phyloP scores from a whole-genome alignment of 2,888 invertebrate species.

The Heliothis peltigera region DNA sequence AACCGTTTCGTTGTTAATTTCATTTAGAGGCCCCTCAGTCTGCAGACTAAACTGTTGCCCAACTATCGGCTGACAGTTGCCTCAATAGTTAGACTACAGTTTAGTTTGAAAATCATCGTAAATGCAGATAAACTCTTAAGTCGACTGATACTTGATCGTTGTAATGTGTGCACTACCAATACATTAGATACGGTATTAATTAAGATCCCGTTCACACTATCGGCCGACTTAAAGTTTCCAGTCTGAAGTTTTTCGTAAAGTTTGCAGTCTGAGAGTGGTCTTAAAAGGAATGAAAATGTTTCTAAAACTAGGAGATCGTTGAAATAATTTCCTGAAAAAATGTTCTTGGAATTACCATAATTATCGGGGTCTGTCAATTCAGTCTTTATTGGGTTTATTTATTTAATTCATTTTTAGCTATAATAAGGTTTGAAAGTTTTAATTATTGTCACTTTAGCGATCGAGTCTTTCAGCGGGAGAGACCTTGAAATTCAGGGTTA shows the following conservation, averaged over 20 bases:
- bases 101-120: no score
- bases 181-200: no score
- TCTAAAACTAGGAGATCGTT: slow-evolving; percentile 62
- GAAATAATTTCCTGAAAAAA: slow-evolving; percentile 63
- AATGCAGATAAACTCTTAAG: no score
- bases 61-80: no score
- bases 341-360: slow-evolving; percentile 19
- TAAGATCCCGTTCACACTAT: no score
- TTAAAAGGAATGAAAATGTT: slow-evolving; percentile 72
- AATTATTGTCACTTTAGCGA: slow-evolving; percentile 22
- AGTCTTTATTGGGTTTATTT: slow-evolving; percentile 36
- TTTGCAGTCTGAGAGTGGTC: slow-evolving; percentile 7
- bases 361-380: slow-evolving; percentile 17
- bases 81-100: no score
- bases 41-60: no score
- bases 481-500: slow-evolving; percentile 5
- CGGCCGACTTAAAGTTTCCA: no score
- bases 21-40: no score
- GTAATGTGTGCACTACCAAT: no score
- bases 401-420: slow-evolving; percentile 28
- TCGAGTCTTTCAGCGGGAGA: slow-evolving; percentile 2
- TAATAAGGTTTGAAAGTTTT: slow-evolving; percentile 30
- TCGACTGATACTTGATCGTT: no score
- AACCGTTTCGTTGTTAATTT: slow-evolving; percentile 69
- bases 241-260: no score